Conservation (phyloP, 2,797 vertebrate genomes). For the Anomalospiza imberbis region DNA sequence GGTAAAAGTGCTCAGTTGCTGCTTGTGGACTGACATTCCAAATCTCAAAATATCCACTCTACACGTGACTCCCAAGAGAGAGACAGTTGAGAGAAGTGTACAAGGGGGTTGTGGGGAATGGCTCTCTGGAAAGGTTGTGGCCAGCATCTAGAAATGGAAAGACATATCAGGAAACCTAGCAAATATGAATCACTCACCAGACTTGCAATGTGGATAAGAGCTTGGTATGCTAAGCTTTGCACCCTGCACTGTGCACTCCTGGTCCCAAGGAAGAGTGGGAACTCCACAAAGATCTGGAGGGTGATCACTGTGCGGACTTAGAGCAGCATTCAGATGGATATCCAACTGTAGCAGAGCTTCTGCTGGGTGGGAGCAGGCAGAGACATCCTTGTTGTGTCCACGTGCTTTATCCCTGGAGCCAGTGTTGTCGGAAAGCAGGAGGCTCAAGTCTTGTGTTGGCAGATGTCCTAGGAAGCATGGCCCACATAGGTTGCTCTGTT, state of each 20-base stretch:
- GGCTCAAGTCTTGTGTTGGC: neutral
- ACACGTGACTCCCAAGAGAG: rapidly evolving
- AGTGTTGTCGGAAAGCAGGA: neutral
- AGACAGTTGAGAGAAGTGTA: neutral
- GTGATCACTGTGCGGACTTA: neutral
- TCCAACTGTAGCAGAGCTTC: neutral
- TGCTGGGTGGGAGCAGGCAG: neutral
- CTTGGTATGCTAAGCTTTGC: neutral
- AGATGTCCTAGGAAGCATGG: neutral
- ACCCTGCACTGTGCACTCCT: neutral
- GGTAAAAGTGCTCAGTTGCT: neutral
- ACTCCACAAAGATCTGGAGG: neutral
- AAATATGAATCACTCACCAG: neutral
- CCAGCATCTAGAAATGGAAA: neutral
- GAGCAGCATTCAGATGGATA: neutral
- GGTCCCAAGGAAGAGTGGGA: neutral
- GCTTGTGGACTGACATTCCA: neutral
- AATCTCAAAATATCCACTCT: neutral
- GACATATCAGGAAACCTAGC: rapidly evolving
- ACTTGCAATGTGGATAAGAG: neutral
- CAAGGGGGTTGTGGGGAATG: rapidly evolving
- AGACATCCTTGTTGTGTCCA: neutral
- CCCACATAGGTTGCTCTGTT: neutral
- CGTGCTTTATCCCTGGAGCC: neutral
- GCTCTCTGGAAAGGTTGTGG: neutral